Evolutionary conservation across 1,140 invertebrate species (phyloP).

Genomic region (Lepeophtheirus salmonis): DNA sequence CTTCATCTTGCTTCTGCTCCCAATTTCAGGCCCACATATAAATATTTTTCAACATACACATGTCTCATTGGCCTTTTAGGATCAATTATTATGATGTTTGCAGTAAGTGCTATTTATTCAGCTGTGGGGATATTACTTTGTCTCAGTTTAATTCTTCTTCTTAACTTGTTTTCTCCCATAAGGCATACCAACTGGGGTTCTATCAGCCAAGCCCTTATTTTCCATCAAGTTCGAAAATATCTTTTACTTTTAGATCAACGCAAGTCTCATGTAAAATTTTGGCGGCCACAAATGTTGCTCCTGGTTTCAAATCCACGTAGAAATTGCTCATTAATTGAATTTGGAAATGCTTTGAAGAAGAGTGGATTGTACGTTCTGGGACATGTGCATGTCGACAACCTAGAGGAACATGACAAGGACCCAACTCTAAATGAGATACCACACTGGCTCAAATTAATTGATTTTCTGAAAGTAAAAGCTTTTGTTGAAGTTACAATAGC

Average conservation of each 20-base stretch:
- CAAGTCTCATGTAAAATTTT: conserved; percentile 97
- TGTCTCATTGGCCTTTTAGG: conserved; percentile 66
- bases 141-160: conserved; percentile 55
- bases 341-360: conserved; percentile 97
- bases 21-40: conserved; percentile 92
- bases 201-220: conserved; percentile 93
- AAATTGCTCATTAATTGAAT: conserved; percentile 73
- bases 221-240: conserved; percentile 96
- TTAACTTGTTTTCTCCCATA: conserved; percentile 81
- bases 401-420: conserved; percentile 23
- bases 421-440: conserved; percentile 43
- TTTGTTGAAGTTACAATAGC: conserved; percentile 88
- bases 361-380: conserved; percentile 86
- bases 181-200: conserved; percentile 74
- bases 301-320: conserved; percentile 79
- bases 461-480: conserved; percentile 80
- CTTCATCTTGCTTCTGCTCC: conserved; percentile 84
- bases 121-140: conserved; percentile 68
- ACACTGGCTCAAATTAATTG: conserved; percentile 67
- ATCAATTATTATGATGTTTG: conserved; percentile 82
- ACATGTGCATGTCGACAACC: conserved; percentile 49
- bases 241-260: conserved; percentile 79
- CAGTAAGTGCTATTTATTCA: conserved; percentile 77
- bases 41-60: conserved; percentile 88
- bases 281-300: conserved; percentile 89